These are phyloP conservation scores for Netelia fuscicornis DNA, from an alignment of 2,888 invertebrate genomes.

Conservation along the genomic window DNA sequence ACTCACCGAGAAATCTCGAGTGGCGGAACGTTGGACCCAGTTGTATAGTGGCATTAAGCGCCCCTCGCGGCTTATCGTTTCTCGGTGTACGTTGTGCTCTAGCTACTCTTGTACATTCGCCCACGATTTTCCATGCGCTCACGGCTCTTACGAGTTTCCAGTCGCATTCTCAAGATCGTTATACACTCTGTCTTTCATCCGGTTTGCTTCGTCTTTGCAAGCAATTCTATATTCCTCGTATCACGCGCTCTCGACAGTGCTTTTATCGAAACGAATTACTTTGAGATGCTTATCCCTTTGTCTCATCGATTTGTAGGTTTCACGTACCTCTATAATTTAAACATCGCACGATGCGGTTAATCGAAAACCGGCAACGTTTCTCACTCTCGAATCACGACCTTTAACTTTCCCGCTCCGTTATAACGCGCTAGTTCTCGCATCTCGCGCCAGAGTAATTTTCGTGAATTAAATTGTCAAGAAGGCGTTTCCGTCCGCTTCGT, in stretches of 20 bases:
- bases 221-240: conserved; percentile 22
- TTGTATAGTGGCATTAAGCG: conserved; percentile 48
- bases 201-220: conserved; percentile 24
- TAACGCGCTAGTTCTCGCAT: conserved; percentile 18
- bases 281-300: neutral
- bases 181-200: conserved; percentile 30
- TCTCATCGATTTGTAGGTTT: neutral
- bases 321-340: neutral
- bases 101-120: conserved; percentile 34
- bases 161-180: conserved; percentile 55
- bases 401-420: conserved; percentile 11
- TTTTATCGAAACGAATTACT: neutral
- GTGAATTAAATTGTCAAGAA: conserved; percentile 50
- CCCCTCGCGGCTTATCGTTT: conserved; percentile 58
- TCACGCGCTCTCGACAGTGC: conserved; percentile 3
- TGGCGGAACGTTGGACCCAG: conserved; percentile 57
- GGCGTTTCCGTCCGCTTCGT: conserved; percentile 43
- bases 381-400: conserved; percentile 4
- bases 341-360: neutral
- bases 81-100: conserved; percentile 39
- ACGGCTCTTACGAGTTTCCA: conserved; percentile 24
- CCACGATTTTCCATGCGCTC: conserved; percentile 54
- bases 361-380: neutral
- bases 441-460: conserved; percentile 25
- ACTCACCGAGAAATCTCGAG: conserved; percentile 67